phyloP scores from a whole-genome alignment of 2,888 invertebrate species.

The Himalopsyche tibetana region DNA sequence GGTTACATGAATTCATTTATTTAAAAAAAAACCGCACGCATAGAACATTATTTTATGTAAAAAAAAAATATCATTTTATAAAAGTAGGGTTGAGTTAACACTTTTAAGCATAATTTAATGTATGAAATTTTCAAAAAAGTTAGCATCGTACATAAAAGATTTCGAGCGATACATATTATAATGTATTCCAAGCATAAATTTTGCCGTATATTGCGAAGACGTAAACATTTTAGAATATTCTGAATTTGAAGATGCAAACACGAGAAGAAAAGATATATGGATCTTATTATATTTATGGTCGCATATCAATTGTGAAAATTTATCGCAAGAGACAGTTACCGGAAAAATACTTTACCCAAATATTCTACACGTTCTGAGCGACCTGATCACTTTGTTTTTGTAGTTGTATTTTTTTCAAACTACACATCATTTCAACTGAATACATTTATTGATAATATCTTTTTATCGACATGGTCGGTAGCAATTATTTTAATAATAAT shows the following conservation, averaged over 20 bases:
- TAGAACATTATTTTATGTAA: no score
- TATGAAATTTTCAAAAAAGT: no score
- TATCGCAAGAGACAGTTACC: background rate
- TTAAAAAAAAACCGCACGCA: no score
- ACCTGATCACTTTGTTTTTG: background rate
- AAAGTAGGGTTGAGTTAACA: no score
- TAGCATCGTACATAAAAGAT: no score
- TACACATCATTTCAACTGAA: background rate
- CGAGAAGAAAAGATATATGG: constrained; percentile 1
- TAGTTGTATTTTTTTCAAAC: background rate
- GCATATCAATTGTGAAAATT: constrained; percentile 20
- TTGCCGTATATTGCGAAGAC: background rate
- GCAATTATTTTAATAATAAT: background rate
- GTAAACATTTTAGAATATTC: background rate
- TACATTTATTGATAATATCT: background rate
- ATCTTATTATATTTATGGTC: constrained; percentile 3
- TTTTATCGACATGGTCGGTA: background rate
- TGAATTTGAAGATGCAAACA: constrained; percentile 25
- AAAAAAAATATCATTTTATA: no score
- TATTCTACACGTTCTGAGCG: constrained; percentile 1
- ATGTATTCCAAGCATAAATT: no score
- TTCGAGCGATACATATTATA: no score
- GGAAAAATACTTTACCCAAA: background rate
- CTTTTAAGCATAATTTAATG: no score
- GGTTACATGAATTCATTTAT: no score